Percentiles rank a stretch among this genome's conserved stretches.
Evolutionary conservation across 2,113 vertebrate species (phyloP).

Genomic region (Saguinus midas): DNA sequence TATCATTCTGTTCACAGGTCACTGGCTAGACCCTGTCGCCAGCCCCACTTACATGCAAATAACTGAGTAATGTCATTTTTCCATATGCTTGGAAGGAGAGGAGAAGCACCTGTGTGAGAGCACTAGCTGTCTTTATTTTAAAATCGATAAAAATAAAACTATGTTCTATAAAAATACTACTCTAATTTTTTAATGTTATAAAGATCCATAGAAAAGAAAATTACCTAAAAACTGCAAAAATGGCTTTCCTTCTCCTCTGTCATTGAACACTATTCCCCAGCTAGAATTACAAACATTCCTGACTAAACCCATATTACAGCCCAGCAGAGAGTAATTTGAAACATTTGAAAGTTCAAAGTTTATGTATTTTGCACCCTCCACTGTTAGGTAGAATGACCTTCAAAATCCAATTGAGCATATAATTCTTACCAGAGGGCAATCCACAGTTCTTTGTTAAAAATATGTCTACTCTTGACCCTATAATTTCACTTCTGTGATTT

Average conservation of each 20-base stretch:
- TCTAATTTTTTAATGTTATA: conserved; percentile 29
- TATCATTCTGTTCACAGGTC: background rate
- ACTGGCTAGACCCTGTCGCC: background rate
- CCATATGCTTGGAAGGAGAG: background rate
- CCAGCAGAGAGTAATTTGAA: conserved; percentile 38
- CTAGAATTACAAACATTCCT: conserved; percentile 27
- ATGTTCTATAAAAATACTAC: background rate
- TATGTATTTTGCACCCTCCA: conserved; percentile 52
- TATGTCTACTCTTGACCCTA: background rate
- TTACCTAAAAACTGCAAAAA: background rate
- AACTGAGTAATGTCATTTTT: background rate
- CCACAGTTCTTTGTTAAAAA: conserved; percentile 33
- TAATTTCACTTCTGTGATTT: conserved; percentile 43
- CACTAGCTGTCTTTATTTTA: background rate
- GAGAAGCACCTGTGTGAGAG: background rate
- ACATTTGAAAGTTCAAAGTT: conserved; percentile 68
- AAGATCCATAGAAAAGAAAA: conserved; percentile 27
- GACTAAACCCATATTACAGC: conserved; percentile 22
- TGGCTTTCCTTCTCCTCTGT: background rate
- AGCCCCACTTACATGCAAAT: background rate
- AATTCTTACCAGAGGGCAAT: conserved; percentile 30
- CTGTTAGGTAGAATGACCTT: conserved; percentile 63
- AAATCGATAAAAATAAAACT: conserved; percentile 7
- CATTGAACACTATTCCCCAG: background rate
- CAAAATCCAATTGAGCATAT: conserved; percentile 52